Conservation (phyloP, 2,113 vertebrate species). For the Reinhardtius hippoglossoides region DNA sequence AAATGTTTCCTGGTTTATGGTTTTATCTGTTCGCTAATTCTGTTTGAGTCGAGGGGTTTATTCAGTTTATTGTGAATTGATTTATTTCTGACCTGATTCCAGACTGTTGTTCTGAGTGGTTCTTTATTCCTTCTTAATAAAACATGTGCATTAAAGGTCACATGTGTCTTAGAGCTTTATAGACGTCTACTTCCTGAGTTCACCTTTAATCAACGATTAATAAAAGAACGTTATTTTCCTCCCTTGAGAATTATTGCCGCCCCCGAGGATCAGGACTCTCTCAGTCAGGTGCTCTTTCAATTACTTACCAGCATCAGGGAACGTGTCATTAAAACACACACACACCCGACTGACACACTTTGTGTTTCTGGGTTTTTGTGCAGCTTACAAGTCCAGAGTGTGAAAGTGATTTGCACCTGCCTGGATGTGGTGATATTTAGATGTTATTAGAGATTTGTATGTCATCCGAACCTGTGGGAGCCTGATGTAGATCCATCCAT, state of each 20-base stretch:
- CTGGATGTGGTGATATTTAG: conserved; percentile 41
- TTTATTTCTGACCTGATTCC: not conserved
- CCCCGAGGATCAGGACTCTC: conserved; percentile 9
- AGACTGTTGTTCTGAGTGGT: not conserved
- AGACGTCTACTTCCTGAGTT: no score
- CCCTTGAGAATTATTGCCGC: not conserved
- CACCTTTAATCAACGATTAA: conserved; percentile 10
- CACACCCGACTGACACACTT: conserved; percentile 4
- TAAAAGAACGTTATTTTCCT: not conserved
- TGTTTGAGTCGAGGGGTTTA: not conserved
- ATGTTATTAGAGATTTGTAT: conserved; percentile 30
- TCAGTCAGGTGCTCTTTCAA: conserved; percentile 35
- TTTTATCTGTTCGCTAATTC: not conserved
- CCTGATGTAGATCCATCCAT: conserved; percentile 19
- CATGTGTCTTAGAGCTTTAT: not conserved
- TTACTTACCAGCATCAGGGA: conserved; percentile 58
- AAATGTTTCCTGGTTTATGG: not conserved
- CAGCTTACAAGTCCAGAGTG: conserved; percentile 7
- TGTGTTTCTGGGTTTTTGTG: not conserved
- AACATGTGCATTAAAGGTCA: conserved; percentile 14
- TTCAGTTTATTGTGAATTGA: not conserved
- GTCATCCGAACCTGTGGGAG: conserved; percentile 44
- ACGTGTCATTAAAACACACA: conserved; percentile 51
- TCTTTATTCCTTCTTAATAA: not conserved
- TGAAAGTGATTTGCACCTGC: not conserved